Evolutionary conservation across 2,113 vertebrate genomes (phyloP), one percentile per base, ranked within the genome.

Genomic region (Hemichromis elongatus): DNA sequence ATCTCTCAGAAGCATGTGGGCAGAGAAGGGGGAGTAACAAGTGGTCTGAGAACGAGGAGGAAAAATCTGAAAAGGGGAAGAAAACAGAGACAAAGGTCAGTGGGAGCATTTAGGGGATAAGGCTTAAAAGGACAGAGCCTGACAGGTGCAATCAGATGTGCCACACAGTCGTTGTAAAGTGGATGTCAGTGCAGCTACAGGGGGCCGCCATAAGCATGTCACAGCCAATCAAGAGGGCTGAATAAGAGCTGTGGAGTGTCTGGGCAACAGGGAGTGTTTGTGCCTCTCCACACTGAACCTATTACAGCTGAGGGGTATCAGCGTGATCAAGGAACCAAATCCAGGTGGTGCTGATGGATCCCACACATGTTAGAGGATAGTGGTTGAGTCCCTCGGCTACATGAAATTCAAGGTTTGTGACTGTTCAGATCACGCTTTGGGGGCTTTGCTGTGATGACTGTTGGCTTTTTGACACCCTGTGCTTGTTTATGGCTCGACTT

Each of bases 131-230:
- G 91, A 90, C 82, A 89, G 40, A 83, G 42, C 45, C 92, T 95
- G 95, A 91, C 92, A 91, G 61, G 70, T 93, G 88, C 84, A 90
- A 92, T 94, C 92, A 94, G 80, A 91, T 86, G 91, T 88, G 85
- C 91, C 85, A 85, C 79, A 82, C 35, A 81, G 82, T 56, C 84
- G 5, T 30, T 77, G 75, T 70, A 88, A 90, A 94, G 90, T 86
- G 87, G 89, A 92, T 90, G 90, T 92, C 86, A 89, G 87, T 77
- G 70, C 50, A 78, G 88, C 90, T 24, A 47, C 70, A 59, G 92
- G 93, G 92, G 92, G 90, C 75, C 68, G 11, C 77, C 75, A 33
- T 83, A 81, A 91, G 86, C 83, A 89, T 85, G 93, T 94, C 93
- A 87, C 82, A 92, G 87, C 85, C 95, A 95, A 94, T 95, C 92